These are phyloP conservation scores for western clawed frog (Xenopus tropicalis) DNA, from an alignment of 2,113 vertebrate genomes.

Conservation along the genomic window DNA sequence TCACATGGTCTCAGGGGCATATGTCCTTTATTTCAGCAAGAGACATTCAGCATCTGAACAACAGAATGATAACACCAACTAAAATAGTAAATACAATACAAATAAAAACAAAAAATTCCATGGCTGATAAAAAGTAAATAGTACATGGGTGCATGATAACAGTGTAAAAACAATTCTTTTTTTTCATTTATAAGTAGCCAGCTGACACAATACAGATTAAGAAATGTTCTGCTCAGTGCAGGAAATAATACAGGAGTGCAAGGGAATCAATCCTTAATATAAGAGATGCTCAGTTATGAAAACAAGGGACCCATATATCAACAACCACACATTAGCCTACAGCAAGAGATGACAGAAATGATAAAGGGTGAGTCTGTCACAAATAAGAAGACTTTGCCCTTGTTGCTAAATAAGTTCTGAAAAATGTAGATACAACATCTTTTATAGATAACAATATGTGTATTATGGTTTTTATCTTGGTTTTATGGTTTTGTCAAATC, in stretches of 20 bases:
- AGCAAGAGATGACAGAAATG: constrained; percentile 41
- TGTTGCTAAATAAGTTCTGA: constrained; percentile 32
- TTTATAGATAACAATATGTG: constrained; percentile 26
- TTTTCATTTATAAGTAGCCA: constrained; percentile 39
- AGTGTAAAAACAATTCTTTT: constrained; percentile 11
- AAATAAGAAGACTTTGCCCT: constrained; percentile 36
- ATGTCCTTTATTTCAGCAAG: constrained; percentile 54
- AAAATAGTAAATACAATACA: constrained; percentile 49
- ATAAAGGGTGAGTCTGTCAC: constrained; percentile 34
- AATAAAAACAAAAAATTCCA: constrained; percentile 46
- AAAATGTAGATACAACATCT: constrained; percentile 25
- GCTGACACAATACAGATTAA: constrained; percentile 39
- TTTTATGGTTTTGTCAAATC: constrained; percentile 15
- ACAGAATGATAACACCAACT: constrained; percentile 58
- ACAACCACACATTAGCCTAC: constrained; percentile 37
- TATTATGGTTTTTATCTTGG: neutral
- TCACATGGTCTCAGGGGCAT: constrained; percentile 58
- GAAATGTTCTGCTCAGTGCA: constrained; percentile 29
- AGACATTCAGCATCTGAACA: constrained; percentile 56
- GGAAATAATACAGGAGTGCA: constrained; percentile 34
- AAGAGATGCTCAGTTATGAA: constrained; percentile 36
- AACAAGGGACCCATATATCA: constrained; percentile 42
- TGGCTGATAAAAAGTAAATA: constrained; percentile 1
- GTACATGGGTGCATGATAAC: constrained; percentile 26
- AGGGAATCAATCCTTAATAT: constrained; percentile 42